Evolutionary conservation across 2,888 invertebrate genomes (phyloP), one percentile per base, ranked within the genome.

Genomic region (Odontocerum albicorne): DNA sequence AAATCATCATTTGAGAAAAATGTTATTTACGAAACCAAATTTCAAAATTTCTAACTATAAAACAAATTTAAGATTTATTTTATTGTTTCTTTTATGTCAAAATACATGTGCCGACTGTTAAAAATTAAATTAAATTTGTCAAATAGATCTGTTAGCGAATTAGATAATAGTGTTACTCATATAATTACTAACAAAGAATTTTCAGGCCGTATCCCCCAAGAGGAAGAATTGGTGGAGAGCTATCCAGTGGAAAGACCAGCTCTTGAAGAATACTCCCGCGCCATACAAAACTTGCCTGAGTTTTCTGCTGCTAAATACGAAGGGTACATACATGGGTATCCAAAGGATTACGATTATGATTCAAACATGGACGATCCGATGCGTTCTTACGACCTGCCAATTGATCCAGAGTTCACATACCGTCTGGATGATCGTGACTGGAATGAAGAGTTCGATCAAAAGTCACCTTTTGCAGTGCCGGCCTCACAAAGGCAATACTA

Each of bases 291-390:
- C 4, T 4, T 27, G 27, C 27, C 27, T 10, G 6, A 10, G 6
- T 27, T 7, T 27, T 7, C 4, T 4, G 6, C 4, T 10, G 27
- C 10, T 4, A 10, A 4, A 4, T 27, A 7, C 27, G 10, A 4
- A 4, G 27, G 27, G 10, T 27, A 27, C 27, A 27, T 4, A 27
- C 27, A 10, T 10, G 6, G 10, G 6, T 7, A 10, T 7, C 4
- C 6, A 2, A 46, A 21, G 46, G 46, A 46, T 20, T 46, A 46
- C 21, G 46, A 46, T 10, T 46, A 46, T 16, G 42, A 42, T 16
- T 10, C 15, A 15, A 10, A 20, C 13, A 15, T 44, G 17, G 44
- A 32, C 12, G 44, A 44, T 31, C 44, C 44, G 2, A 12, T 19
- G 3, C 31, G 44, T 19, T 32, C 44, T 8, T 44, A 44, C 33